These are phyloP conservation scores for Rhogogaster chlorosoma DNA, from an alignment of 2,888 invertebrate species.

Conservation along the genomic window DNA sequence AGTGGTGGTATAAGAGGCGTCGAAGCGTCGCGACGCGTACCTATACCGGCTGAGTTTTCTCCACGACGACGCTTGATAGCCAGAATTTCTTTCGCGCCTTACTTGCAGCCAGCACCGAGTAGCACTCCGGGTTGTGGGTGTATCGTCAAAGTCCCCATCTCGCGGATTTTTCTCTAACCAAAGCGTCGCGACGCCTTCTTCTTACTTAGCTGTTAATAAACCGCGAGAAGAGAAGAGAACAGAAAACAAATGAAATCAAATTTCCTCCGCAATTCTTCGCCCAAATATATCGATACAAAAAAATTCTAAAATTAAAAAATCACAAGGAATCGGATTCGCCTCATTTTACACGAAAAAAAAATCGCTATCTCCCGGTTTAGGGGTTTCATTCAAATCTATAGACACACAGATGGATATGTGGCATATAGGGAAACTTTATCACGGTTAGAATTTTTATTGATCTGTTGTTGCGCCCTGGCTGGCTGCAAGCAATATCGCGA, in stretches of 20 bases:
- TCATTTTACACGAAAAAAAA: background rate
- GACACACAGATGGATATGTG: background rate
- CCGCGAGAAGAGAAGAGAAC: background rate
- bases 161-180: constrained; percentile 74
- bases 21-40: constrained; percentile 24
- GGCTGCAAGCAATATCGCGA: constrained; percentile 32
- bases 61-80: background rate
- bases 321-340: too few relatives aligned
- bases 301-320: too few relatives aligned
- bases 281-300: too few relatives aligned
- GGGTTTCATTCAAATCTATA: background rate
- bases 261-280: too few relatives aligned
- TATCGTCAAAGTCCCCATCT: constrained; percentile 71
- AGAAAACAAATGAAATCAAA: too few relatives aligned
- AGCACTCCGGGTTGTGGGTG: background rate
- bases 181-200: constrained; percentile 73
- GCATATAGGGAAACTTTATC: background rate
- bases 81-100: constrained; percentile 43
- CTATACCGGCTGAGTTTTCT: constrained; percentile 26
- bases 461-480: constrained; percentile 67
- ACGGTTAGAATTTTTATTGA: constrained; percentile 73
- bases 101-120: too few relatives aligned
- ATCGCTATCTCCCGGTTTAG: background rate
- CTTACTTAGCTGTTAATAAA: background rate
- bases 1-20: background rate